Evolutionary conservation across 1,140 invertebrate species (phyloP), one percentile per base, ranked within the genome.

Genomic region (Yoshiicerus persimilis): DNA sequence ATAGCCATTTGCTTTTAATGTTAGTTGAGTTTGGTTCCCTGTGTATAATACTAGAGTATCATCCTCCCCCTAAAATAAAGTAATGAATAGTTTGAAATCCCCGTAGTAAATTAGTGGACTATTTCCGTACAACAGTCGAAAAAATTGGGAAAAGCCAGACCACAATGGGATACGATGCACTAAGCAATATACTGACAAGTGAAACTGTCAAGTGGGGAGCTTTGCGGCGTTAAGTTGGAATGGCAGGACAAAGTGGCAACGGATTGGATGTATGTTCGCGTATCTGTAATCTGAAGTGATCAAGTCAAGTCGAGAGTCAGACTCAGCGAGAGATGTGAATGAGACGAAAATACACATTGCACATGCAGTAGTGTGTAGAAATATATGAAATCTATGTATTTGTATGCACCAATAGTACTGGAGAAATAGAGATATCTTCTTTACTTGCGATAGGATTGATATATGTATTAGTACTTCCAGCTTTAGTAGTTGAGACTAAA

Each of bases 91-190:
- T 80, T 36, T 11, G 13, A 34, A 80, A 20, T 80, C 75, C 62
- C 34, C 34, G 75, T 80, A 80, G 75, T 80, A 80, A 80, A 80
- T 80, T 80, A 80, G 75, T 80, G 34, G 4, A 80, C 34, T 80
- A 80, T 80, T 80, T 80, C 75, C 75, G 75, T 80, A 36, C 30
- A 16, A 16, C 32, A 34, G 27, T 30, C 0, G 66, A 70, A 70
- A 70, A 70, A 70, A 70, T 30, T 32, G 4, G 3, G 10, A 25
- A 27, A 70, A 30, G 25, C 66, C 66, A 70, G 25, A 30, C 23
- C 10, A 30, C 66, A 70, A 70, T 56, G 8, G 25, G 25, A 70
- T 70, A 25, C 25, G 30, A 70, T 70, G 66, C 66, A 70, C 27
- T 30, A 20, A 11, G 66, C 27, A 70, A 56, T 56, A 56, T 56